phyloP scores from a whole-genome alignment of 2,797 vertebrate genomes.

The Synaphobranchus kaupii region DNA sequence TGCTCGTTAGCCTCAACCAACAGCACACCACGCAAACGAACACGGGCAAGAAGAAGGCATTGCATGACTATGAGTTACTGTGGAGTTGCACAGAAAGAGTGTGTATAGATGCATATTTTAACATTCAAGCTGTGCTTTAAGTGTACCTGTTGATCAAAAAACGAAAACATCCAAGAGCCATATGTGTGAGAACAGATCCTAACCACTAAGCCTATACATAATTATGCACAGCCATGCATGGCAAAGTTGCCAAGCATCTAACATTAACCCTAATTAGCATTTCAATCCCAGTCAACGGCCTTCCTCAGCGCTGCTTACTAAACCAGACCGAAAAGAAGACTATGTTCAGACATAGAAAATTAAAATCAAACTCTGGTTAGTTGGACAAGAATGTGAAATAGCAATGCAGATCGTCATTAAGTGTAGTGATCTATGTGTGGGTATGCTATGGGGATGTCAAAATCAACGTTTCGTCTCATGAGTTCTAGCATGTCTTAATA shows the following conservation, averaged over 20 bases:
- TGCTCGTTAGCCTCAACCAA: constrained; percentile 12
- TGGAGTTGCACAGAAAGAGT: background rate
- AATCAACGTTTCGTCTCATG: background rate
- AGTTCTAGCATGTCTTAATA: background rate
- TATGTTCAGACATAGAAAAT: background rate
- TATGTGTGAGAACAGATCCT: constrained; percentile 15
- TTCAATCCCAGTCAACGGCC: constrained; percentile 60
- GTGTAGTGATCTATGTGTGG: background rate
- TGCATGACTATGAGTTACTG: background rate
- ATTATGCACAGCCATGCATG: constrained; percentile 62
- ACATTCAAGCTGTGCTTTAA: background rate
- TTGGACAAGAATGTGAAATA: background rate
- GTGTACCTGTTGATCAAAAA: constrained; percentile 29
- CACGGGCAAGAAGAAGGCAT: background rate
- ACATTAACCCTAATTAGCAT: constrained; percentile 66
- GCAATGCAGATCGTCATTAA: background rate
- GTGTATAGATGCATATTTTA: background rate
- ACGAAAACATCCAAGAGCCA: constrained; percentile 8
- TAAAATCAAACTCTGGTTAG: background rate
- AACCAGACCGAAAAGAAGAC: constrained; percentile 31
- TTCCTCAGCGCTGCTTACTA: constrained; percentile 50
- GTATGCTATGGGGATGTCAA: background rate
- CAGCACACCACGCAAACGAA: background rate
- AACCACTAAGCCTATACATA: constrained; percentile 44
- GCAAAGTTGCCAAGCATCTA: constrained; percentile 72